Conservation (phyloP, 2,888 invertebrate genomes). For the Drosophila fulvimacula region DNA sequence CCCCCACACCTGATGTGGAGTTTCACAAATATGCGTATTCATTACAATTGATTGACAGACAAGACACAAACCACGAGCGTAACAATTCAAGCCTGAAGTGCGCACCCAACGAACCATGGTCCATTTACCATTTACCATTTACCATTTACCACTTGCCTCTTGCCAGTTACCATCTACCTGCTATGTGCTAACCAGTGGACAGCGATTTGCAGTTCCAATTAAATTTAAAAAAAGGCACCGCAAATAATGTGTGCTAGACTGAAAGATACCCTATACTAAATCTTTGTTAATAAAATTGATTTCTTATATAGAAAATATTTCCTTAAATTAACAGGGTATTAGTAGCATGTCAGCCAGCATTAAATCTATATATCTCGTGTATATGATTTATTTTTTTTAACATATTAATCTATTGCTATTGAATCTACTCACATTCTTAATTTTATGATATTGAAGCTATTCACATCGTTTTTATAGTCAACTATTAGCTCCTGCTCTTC, state of each 20-base stretch:
- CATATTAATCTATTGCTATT: not conserved
- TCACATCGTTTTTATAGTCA: not conserved
- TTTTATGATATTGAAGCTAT: not conserved
- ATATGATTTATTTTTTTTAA: not conserved
- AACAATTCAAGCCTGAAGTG: conserved; percentile 74
- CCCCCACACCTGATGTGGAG: conserved; percentile 24
- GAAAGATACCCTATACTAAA: conserved; percentile 2
- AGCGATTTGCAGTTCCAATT: conserved; percentile 66
- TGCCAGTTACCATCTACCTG: conserved; percentile 38
- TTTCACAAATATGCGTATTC: conserved; percentile 71
- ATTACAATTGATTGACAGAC: conserved; percentile 78
- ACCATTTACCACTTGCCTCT: conserved; percentile 46
- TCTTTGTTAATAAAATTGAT: not conserved
- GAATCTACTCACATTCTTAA: not conserved
- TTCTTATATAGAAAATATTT: not conserved
- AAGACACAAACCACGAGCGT: conserved; percentile 53
- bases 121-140: conserved; percentile 70
- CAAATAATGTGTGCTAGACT: not conserved
- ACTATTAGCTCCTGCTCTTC: too few relatives aligned
- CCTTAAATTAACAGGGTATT: not conserved
- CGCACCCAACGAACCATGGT: conserved; percentile 73
- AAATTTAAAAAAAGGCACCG: conserved; percentile 34
- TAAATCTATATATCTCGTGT: too few relatives aligned
- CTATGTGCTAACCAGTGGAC: conserved; percentile 35
- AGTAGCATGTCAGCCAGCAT: not conserved